Percentiles rank a stretch among this genome's conserved stretches.
Evolutionary conservation across 2,113 vertebrate species (phyloP).

Genomic region (Emydocephalus ijimae): DNA sequence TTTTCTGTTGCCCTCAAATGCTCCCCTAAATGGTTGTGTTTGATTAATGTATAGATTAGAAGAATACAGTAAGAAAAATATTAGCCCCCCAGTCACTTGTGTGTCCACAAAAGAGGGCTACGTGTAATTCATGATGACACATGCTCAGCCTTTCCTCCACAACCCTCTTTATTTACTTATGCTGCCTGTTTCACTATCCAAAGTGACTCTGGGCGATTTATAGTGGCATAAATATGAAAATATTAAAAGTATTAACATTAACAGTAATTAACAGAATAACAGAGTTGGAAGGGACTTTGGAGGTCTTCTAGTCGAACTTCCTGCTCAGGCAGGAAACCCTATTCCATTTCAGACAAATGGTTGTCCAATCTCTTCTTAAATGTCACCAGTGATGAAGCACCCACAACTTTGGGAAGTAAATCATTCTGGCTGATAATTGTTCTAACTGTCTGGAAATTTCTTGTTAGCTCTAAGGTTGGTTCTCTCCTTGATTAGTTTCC

Average conservation of each 20-base stretch:
- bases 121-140: background rate
- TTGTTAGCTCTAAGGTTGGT: too few species aligned
- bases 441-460: too few species aligned
- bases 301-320: background rate
- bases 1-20: background rate
- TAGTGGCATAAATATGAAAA: background rate
- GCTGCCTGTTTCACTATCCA: background rate
- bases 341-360: too few species aligned
- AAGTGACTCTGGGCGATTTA: background rate
- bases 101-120: background rate
- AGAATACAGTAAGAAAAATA: background rate
- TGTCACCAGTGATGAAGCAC: too few species aligned
- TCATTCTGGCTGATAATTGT: too few species aligned
- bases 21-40: background rate
- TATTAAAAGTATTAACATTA: background rate
- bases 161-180: background rate
- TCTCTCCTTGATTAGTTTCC: too few species aligned
- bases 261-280: background rate
- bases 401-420: too few species aligned
- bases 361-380: too few species aligned
- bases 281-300: background rate
- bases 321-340: background rate
- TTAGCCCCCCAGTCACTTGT: background rate
- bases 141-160: background rate
- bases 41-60: background rate